Evolutionary conservation across 2,113 vertebrate species (phyloP).

Genomic region (Thomomys bottae): DNA sequence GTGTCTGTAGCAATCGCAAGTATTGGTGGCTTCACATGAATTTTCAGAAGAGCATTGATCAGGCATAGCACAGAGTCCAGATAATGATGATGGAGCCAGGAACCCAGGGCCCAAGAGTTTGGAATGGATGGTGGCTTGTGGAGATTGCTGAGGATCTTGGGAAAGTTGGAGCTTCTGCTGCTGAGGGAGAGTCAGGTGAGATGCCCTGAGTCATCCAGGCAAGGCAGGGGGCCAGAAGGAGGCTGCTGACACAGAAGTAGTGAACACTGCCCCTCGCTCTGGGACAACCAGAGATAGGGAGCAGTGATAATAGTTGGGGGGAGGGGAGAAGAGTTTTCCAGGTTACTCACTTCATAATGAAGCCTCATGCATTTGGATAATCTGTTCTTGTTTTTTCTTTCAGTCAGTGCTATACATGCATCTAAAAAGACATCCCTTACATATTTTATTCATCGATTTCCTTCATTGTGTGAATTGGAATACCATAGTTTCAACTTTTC

Average conservation of each 20-base stretch:
- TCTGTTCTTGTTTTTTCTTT: background rate
- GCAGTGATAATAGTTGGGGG: background rate
- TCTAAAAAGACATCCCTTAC: background rate
- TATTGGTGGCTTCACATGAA: background rate
- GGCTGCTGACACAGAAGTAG: background rate
- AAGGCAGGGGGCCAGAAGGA: background rate
- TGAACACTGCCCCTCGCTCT: background rate
- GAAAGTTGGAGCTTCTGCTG: too few species aligned
- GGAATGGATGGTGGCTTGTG: background rate
- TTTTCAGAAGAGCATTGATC: background rate
- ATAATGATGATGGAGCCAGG: background rate
- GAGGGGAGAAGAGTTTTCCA: background rate
- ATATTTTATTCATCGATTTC: background rate
- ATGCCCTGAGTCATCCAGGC: background rate
- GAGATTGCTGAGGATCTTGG: background rate
- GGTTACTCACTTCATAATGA: background rate
- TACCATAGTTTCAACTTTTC: background rate
- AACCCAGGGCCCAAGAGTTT: background rate
- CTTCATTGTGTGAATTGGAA: background rate
- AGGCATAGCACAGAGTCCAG: background rate
- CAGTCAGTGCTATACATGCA: background rate
- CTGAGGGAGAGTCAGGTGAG: too few species aligned
- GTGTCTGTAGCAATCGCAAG: background rate
- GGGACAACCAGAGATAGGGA: background rate
- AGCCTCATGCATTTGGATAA: background rate